Evolutionary conservation across 2,797 vertebrate species (phyloP).

Genomic region (Eospalax fontanierii): DNA sequence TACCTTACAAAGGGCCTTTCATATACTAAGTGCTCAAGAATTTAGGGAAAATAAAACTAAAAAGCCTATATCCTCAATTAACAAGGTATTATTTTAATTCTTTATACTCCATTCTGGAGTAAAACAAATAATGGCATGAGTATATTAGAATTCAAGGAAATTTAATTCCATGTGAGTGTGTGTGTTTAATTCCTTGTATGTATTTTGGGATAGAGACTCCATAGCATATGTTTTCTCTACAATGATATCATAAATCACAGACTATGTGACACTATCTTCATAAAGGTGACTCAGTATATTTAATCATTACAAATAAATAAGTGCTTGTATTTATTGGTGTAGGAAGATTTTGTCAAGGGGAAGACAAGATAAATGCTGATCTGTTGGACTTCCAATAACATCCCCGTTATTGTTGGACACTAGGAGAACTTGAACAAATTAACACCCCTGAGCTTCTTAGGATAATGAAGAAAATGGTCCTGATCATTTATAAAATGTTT

Average conservation of each 20-base stretch:
- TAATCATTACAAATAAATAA: not conserved
- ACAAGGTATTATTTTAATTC: slow-evolving; percentile 36
- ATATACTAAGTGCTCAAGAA: not conserved
- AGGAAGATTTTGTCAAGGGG: not conserved
- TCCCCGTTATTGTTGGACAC: not conserved
- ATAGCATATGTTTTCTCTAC: not conserved
- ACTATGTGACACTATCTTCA: not conserved
- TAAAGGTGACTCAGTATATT: not conserved
- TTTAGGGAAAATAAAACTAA: slow-evolving; percentile 47
- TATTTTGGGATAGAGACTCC: not conserved
- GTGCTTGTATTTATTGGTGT: not conserved
- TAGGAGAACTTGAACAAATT: not conserved
- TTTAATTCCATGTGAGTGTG: not conserved
- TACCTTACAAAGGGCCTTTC: not conserved
- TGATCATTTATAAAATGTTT: not conserved
- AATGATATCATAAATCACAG: not conserved
- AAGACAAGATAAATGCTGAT: not conserved
- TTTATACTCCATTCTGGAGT: not conserved
- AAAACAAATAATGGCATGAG: not conserved
- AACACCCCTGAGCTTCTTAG: not conserved
- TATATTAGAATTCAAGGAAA: slow-evolving; percentile 26
- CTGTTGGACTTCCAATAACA: not conserved
- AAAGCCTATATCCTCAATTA: not conserved
- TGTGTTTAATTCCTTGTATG: not conserved
- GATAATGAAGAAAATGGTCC: not conserved